Evolutionary conservation across 2,888 invertebrate species (phyloP), one percentile per base, ranked within the genome.

Genomic region (Cephus pygmeus): DNA sequence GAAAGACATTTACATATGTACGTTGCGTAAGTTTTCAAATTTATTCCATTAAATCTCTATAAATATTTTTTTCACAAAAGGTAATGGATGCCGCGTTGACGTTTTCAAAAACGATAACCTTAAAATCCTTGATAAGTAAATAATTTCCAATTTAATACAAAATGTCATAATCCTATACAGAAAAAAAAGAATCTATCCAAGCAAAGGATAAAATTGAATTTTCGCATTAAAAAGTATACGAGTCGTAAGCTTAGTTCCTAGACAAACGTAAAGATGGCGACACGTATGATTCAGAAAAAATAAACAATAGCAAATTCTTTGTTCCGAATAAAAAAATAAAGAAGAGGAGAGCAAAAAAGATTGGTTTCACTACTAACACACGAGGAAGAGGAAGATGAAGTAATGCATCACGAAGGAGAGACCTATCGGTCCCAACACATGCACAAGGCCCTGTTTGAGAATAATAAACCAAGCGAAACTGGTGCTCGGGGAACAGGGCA

Each of bases 311-410:
- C 56, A 56, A 56, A 56, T 23, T 56, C 23, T 12, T 71, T 34
- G 31, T 71, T 9, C 9, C 31, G 9, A 34, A 36, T 34, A 11
- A 69, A 4, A 68, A 30, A 40, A 34, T 12, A 73, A 77, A 40
- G 56, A 30, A 79, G 33, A 56, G 69, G 33, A 69, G 15, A 68
- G 34, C 30, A 75, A 75, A 40, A 75, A 75, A 3, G 71, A 71
- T 71, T 31, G 23, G 23, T 56, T 23, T 23, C 23, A 23, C 56
- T 56, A 23, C 56, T 23, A 31, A 34, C 1, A 4, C 12, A 33
- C 30, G 31, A 71, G 31, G 34, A 71, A 34, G 71, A 71, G 71
- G 31, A 71, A 33, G 33, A 69, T 40, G 40, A 40, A 23, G 56
- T 56, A 56, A 56, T 56, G 9, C 56, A 56, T 2, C 6, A 23